Conservation (phyloP, 2,888 invertebrate species). For the Scrobipalpa costella region DNA sequence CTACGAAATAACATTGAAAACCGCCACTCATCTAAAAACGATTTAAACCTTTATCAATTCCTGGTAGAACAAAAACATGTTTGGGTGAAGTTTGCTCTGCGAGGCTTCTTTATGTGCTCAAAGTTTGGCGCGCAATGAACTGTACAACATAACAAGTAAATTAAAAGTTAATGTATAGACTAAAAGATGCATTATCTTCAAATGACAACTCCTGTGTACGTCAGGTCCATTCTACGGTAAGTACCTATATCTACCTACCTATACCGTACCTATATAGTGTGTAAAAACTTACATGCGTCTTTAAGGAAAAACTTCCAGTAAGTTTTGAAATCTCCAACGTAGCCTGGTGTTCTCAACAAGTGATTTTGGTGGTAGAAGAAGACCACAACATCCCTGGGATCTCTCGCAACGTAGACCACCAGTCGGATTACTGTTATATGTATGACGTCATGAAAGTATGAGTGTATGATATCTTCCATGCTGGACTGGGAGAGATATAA, state of each 20-base stretch:
- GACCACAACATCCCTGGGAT: conserved; percentile 77
- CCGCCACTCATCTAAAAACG: no score
- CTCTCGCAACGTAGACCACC: conserved; percentile 80
- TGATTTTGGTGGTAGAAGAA: conserved; percentile 86
- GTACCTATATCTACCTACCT: no score
- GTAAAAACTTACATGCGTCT: conserved; percentile 76
- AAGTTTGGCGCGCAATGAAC: conserved; percentile 86
- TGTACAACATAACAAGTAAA: conserved; percentile 39
- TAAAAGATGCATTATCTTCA: no score
- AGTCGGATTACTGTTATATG: no score
- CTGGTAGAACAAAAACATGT: conserved; percentile 90
- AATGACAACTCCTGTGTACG: no score
- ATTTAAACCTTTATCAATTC: conserved; percentile 84
- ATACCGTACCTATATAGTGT: no score
- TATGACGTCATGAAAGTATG: no score
- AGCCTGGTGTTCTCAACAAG: conserved; percentile 77
- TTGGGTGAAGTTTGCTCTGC: conserved; percentile 83
- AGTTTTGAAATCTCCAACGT: conserved; percentile 77
- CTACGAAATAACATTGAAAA: no score
- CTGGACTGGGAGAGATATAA: no score
- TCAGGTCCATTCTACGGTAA: no score
- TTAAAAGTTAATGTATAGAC: no score
- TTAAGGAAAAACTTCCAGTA: conserved; percentile 83
- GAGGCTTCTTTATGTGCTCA: conserved; percentile 89
- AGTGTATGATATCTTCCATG: no score